Percentiles rank a stretch among this genome's conserved stretches.
Conservation (phyloP, 1,140 invertebrate genomes). For the Penaeus vannamei region DNA sequence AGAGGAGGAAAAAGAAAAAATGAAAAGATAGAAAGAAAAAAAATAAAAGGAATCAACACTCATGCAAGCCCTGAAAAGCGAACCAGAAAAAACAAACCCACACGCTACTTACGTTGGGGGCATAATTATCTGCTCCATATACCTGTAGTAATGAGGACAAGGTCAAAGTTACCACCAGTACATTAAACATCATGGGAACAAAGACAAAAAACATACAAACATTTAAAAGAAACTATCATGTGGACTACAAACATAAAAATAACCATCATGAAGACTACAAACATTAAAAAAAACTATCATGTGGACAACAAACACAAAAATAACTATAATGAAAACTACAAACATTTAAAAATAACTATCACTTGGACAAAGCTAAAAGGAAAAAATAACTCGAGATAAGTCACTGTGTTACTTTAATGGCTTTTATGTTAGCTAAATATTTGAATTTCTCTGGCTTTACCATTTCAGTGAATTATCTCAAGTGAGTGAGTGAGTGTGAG, state of each 20-base stretch:
- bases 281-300: background rate
- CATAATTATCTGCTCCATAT: constrained; percentile 66
- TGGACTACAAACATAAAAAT: too few species aligned
- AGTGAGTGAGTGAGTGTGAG: too few species aligned
- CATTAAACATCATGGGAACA: constrained; percentile 18
- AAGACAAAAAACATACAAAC: background rate
- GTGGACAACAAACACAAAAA: too few species aligned
- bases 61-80: too few species aligned
- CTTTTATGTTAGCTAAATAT: too few species aligned
- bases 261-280: background rate
- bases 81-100: constrained; percentile 2
- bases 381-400: too few species aligned
- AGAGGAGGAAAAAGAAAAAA: too few species aligned
- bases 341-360: background rate
- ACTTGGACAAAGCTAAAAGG: background rate
- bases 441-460: too few species aligned
- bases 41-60: too few species aligned
- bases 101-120: constrained; percentile 61
- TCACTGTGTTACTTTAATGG: too few species aligned
- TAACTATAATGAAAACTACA: background rate
- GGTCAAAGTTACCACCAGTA: constrained; percentile 26
- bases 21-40: too few species aligned
- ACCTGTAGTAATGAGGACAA: constrained; percentile 53
- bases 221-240: background rate
- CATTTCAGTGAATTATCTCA: too few species aligned